Evolutionary conservation across 2,797 vertebrate species (phyloP), one percentile per base, ranked within the genome.

Genomic region (Scolopax bukidnonensis): DNA sequence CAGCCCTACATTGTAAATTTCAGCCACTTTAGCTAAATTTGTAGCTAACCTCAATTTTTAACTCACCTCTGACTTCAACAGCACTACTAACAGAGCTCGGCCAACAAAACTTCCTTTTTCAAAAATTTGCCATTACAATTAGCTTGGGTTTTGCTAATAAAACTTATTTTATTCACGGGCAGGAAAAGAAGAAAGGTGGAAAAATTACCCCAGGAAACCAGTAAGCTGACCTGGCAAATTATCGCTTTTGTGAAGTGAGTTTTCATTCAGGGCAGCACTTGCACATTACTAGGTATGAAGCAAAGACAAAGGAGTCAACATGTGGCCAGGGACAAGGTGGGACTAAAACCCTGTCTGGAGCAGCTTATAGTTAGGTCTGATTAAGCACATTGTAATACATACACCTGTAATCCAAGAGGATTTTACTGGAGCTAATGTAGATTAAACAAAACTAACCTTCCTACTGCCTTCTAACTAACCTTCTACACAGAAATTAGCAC

Each of bases 241-340:
- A n/a, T 5, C 0, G 0, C 12, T 64, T 63, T 30, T 68, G n/a
- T 48, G 40, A 19, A 33, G 16, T 0, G 4, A 73, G 48, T 23
- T 78, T 51, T 57, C 61, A 36, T 7, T 28, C 61, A 38, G 33
- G 65, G 7, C 85, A 81, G 69, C 76, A 69, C 51, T 18, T 74
- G 83, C 79, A 63, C 71, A 36, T 28, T 74, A 47, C 59, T 8
- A 38, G 33, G 17, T 10, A 12, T 19, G 76, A 86, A 1, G 0
- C 45, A 78, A n/a, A 80, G 73, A 63, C 3, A 64, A 73, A 79
- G 54, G 11, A 87, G n/a, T 33, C 65, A 75, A 27, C 61, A 21
- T 9, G 40, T 53, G 74, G 70, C 57, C 50, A 28, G 18, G 41
- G 65, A 59, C 59, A 21, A 87, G 59, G 74, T 41, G 74, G 48